Evolutionary conservation across 2,797 vertebrate species (phyloP).

Genomic region (Coregonus ussuriensis): DNA sequence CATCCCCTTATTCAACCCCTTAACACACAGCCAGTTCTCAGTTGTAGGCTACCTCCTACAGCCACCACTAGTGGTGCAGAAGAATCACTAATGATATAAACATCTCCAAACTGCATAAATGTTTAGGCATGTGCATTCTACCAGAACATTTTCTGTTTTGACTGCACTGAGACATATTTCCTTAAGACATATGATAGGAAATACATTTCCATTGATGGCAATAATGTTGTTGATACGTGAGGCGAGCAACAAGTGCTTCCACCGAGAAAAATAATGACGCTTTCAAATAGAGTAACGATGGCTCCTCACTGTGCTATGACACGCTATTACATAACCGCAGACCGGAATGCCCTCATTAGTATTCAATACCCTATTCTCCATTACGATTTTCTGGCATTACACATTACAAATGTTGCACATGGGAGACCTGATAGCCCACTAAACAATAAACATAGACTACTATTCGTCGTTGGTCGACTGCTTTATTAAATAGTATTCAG

Average conservation of each 20-base stretch:
- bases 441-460: not conserved
- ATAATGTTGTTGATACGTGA: conserved; percentile 42
- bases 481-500: not conserved
- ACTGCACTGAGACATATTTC: not conserved
- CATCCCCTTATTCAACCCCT: not conserved
- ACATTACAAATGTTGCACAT: not conserved
- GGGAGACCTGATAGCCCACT: not conserved
- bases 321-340: conserved; percentile 75
- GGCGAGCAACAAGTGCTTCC: not conserved
- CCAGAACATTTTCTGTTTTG: not conserved
- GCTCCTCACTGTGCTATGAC: conserved; percentile 64
- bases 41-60: not conserved
- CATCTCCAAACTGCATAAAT: not conserved
- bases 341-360: conserved; percentile 55
- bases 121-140: not conserved
- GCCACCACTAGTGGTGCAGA: not conserved
- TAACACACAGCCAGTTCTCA: not conserved
- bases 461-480: not conserved
- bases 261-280: conserved; percentile 64
- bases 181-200: not conserved
- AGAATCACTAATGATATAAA: not conserved
- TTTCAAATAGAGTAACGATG: conserved; percentile 43
- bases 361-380: conserved; percentile 53
- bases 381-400: conserved; percentile 28
- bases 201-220: conserved; percentile 54